phyloP scores from a whole-genome alignment of 1,140 invertebrate genomes.

The Ridgeia piscesae region DNA sequence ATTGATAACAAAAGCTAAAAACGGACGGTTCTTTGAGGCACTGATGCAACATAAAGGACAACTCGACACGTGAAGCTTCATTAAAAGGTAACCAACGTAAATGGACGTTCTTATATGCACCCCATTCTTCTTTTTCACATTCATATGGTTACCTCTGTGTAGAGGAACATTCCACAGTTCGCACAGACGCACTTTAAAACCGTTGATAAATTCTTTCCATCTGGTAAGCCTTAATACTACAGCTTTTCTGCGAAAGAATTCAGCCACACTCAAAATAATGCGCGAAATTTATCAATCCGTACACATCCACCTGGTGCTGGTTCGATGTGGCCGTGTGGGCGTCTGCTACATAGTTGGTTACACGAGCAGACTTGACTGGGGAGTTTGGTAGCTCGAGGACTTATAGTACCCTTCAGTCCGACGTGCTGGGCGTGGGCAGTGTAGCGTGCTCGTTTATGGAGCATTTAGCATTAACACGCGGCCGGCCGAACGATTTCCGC shows the following conservation, averaged over 20 bases:
- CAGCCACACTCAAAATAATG: neutral
- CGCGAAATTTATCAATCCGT: neutral
- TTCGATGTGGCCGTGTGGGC: neutral
- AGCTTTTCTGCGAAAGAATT: neutral
- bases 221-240: too few species aligned
- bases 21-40: neutral
- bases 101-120: neutral
- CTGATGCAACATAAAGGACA: neutral
- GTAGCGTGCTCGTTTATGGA: neutral
- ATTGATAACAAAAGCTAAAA: neutral
- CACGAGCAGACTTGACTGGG: neutral
- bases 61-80: neutral
- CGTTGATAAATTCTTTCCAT: too few species aligned
- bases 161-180: too few species aligned
- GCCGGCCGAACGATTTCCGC: neutral
- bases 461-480: neutral
- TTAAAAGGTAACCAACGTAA: neutral
- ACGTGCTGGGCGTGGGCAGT: neutral
- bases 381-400: neutral
- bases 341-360: neutral
- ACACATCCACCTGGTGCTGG: neutral
- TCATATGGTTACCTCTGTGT: too few species aligned
- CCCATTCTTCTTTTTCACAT: too few species aligned
- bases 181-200: too few species aligned
- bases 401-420: neutral